These are phyloP conservation scores for Argya squamiceps DNA, from an alignment of 2,797 vertebrate genomes.

Conservation along the genomic window DNA sequence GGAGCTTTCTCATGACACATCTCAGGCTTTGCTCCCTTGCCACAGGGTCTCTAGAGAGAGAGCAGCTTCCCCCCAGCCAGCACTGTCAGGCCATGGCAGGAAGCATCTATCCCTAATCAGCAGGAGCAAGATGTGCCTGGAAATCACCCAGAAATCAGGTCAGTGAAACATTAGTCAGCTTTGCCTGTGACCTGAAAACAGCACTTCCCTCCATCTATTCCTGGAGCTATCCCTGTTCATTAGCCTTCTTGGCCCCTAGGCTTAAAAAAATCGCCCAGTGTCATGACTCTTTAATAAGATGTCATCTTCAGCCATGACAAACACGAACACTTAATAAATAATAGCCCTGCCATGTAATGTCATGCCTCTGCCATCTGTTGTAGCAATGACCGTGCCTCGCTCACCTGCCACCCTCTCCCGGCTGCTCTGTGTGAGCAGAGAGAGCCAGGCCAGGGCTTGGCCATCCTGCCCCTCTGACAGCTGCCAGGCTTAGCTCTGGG, in stretches of 20 bases:
- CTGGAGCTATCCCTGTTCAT: slow-evolving; percentile 62
- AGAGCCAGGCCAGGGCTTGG: background rate
- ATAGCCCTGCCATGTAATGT: slow-evolving; percentile 54
- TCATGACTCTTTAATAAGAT: slow-evolving; percentile 75
- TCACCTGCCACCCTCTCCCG: slow-evolving; percentile 63
- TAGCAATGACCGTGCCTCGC: slow-evolving; percentile 38
- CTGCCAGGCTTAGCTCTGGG: background rate
- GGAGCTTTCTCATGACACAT: background rate
- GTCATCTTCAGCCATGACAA: slow-evolving; percentile 71
- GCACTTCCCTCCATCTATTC: slow-evolving; percentile 23
- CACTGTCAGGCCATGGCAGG: background rate
- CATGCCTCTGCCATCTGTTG: slow-evolving; percentile 72
- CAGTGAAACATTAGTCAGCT: slow-evolving; percentile 17
- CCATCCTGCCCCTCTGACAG: background rate
- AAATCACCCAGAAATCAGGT: background rate
- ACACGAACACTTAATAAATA: slow-evolving; percentile 69
- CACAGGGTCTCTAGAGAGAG: background rate
- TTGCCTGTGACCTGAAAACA: background rate
- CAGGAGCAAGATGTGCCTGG: background rate
- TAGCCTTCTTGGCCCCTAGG: slow-evolving; percentile 59
- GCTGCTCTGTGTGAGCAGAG: background rate
- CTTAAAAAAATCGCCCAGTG: slow-evolving; percentile 63
- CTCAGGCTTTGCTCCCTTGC: background rate
- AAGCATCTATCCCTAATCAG: background rate
- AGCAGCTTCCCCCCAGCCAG: background rate